Base-by-base conservation (phyloP, 2,113 vertebrate genomes). In the Psephotus haematonotus region DNA sequence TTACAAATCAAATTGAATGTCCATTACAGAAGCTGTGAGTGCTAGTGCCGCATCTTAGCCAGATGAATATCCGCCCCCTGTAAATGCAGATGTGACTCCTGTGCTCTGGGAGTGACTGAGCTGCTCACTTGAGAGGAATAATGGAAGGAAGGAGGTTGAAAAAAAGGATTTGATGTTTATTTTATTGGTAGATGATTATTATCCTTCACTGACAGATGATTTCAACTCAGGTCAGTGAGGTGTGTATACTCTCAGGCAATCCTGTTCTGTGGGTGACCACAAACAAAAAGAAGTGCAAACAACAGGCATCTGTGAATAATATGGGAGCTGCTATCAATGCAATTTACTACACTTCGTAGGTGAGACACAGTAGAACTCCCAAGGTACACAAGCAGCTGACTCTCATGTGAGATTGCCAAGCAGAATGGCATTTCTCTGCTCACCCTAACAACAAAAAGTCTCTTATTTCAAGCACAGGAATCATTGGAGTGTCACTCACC, bases 171-270 rank as follows among this genome's bases (percentile, higher is more conserved):
- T 20, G 16, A 46, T 72, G 55, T 72, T 95, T 80, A 78, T 78
- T 88, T 94, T 87, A 62, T 90, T 50, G 39, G n/a, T 63, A 24
- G 9, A 49, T 95, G 79, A 84, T 93, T 90, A 83, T 76, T 28
- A 84, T 59, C 23, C 64, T 94, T 86, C 72, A 69, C 35, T 87
- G 87, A 49, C 29, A 80, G 29, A 49, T 53, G 11, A 74, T 79
- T 90, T 94, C 47, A 52, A 14, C 35, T 77, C 29, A 9, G 46
- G 52, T 81, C 76, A 70, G 49, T 72, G 52, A 57, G 19, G 22
- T 85, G 59, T 63, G 9, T 33, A 28, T 27, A 25, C 7, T 87
- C 27, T 75, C 43, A 86, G 25, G 68, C 15, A 88, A 87, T 37
- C n/a, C 43, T 68, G 7, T 39, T 86, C 37, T 78, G 78, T 44